Percentiles rank a stretch among this genome's conserved stretches.
Conservation (phyloP, 2,113 vertebrate species). For the Gallinago undulata region DNA sequence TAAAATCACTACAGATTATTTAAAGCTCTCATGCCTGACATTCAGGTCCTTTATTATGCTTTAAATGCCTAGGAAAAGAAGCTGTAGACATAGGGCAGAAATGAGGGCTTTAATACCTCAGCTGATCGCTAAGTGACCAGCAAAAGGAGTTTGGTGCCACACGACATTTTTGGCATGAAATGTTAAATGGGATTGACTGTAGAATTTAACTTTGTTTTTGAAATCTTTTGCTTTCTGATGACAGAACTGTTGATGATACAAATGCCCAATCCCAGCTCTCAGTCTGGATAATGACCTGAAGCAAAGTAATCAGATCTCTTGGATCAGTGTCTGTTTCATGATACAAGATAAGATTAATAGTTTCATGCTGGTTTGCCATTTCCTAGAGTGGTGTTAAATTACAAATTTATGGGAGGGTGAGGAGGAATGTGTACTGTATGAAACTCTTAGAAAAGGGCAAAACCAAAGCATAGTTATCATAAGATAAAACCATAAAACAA, state of each 20-base stretch:
- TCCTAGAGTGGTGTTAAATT: conserved; percentile 53
- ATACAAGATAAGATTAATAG: conserved; percentile 57
- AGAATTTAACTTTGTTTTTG: conserved; percentile 4
- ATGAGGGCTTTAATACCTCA: background rate
- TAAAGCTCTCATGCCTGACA: conserved; percentile 26
- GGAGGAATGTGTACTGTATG: background rate
- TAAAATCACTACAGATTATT: conserved; percentile 52
- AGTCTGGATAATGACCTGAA: conserved; percentile 21
- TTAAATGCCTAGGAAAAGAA: conserved; percentile 6
- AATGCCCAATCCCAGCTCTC: background rate
- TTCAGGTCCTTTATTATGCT: conserved; percentile 3
- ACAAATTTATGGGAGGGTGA: conserved; percentile 22
- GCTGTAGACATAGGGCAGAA: background rate
- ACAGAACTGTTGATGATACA: conserved; percentile 3
- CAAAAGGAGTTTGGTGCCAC: background rate
- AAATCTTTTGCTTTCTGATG: conserved; percentile 11
- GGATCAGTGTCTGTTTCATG: conserved; percentile 46
- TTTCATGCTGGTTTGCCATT: conserved; percentile 65
- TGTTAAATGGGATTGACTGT: background rate
- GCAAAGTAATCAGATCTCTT: conserved; percentile 54
- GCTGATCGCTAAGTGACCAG: accelerated
- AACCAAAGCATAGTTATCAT: conserved; percentile 41
- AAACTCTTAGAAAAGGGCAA: conserved; percentile 57
- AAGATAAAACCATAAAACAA: conserved; percentile 58
- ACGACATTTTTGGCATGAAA: background rate